Percentiles rank a stretch among this genome's conserved stretches.
Conservation (phyloP, 2,113 vertebrate genomes). For the Peucedramus taeniatus region DNA sequence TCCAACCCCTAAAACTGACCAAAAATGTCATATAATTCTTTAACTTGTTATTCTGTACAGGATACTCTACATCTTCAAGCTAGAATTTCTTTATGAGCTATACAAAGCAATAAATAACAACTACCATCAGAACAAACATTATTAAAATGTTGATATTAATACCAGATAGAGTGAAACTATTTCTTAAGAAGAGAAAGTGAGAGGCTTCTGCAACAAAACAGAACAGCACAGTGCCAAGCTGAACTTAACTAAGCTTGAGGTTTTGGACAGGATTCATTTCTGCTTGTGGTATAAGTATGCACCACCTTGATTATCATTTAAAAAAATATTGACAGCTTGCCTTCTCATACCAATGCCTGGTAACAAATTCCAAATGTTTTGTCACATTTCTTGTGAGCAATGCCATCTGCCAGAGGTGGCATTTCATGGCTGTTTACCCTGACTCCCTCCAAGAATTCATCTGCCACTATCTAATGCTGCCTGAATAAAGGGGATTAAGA, state of each 20-base stretch:
- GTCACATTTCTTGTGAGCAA: constrained; percentile 86
- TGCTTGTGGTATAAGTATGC: constrained; percentile 34
- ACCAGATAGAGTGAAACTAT: neutral
- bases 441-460: constrained; percentile 91
- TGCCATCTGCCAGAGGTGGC: constrained; percentile 89
- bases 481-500: constrained; percentile 88
- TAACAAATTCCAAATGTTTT: constrained; percentile 85
- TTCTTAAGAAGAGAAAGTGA: neutral
- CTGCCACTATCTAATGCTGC: constrained; percentile 85
- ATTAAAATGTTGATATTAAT: neutral
- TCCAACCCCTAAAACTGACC: neutral
- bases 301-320: constrained; percentile 73
- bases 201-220: neutral
- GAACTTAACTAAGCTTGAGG: constrained; percentile 38
- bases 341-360: constrained; percentile 73
- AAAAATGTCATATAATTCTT: neutral
- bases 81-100: neutral
- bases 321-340: constrained; percentile 87
- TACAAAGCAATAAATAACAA: neutral
- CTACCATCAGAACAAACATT: neutral
- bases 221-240: neutral
- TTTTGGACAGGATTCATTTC: constrained; percentile 55
- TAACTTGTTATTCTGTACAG: neutral
- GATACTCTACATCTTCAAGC: rapidly evolving
- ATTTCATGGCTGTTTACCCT: constrained; percentile 89